Base-by-base conservation (phyloP, 1,140 invertebrate genomes). In the Heliothis subflexa region DNA sequence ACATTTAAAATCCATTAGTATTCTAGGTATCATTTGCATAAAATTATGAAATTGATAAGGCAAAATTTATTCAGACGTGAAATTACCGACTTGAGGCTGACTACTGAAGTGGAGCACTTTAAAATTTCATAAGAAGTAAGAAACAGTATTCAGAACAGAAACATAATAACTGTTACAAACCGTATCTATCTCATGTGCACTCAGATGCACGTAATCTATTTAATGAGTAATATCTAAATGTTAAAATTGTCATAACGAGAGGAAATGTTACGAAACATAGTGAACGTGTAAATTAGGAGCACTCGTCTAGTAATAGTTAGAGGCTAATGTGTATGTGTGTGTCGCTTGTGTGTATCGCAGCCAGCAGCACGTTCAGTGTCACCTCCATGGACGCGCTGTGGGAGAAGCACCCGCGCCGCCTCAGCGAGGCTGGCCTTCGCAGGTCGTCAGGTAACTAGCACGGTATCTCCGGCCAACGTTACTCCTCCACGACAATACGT, bases 381-480 rank as follows among this genome's bases (percentile, higher is more conserved):
- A 96, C 95, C 74, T 96, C 96, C 80, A 96, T 97, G 96, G 96
- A 97, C 91, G 95, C 95, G 83, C 95, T 97, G 71, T 97, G 96
- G 96, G 96, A 97, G 90, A 95, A 95, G 88, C 95, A 96, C 81
- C 95, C 96, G 71, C 96, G 96, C 82, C 95, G 96, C 86, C 95
- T 97, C 85, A 96, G 96, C 93, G 96, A 97, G 91, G 96, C 96
- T 82, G 96, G 96, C 83, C 94, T 97, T 66, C 95, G 96, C 85
- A 95, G 96, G 91, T 96, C 96, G 85, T 97, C 96, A 96, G 96
- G 97, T 97, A 96, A 94, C 95, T 91, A 78, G 78, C 72, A 68
- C 80, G 68, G 61, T 62, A 45, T 49, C 59, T 62, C 40, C 33
- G 14, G 16, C 49, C 72, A 54, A 75, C 73, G 77, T 73, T 62